phyloP scores from a whole-genome alignment of 2,797 vertebrate genomes.

The Megalops cyprinoides region DNA sequence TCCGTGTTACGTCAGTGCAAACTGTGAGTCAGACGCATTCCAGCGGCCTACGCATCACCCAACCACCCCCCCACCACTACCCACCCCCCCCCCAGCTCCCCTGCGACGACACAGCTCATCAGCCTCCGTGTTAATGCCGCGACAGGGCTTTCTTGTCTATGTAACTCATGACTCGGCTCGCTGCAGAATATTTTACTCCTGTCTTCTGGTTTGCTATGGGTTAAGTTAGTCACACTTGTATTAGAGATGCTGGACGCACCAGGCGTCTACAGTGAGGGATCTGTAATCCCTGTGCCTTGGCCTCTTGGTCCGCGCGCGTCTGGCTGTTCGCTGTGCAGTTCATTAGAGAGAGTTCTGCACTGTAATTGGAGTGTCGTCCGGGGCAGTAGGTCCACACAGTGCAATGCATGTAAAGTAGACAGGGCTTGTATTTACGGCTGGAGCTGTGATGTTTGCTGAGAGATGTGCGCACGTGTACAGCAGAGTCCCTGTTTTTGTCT shows the following conservation, averaged over 20 bases:
- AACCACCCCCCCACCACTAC: no score
- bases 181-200: neutral
- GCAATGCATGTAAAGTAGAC: neutral
- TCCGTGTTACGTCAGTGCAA: neutral
- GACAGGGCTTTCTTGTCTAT: no score
- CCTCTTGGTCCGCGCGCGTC: neutral
- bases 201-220: neutral
- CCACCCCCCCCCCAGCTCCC: no score
- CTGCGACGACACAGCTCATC: no score
- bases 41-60: neutral
- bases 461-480: no score
- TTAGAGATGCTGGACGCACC: neutral
- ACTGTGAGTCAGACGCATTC: neutral
- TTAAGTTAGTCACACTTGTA: neutral
- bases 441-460: no score
- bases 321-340: neutral
- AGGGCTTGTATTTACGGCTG: no score
- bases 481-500: neutral
- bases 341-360: neutral
- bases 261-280: neutral
- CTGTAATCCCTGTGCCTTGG: neutral
- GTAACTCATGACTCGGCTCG: neutral
- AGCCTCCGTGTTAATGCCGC: no score
- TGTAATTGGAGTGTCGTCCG: neutral
- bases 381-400: neutral